phyloP scores from a whole-genome alignment of 2,797 vertebrate genomes.

The Chrosomus eos region DNA sequence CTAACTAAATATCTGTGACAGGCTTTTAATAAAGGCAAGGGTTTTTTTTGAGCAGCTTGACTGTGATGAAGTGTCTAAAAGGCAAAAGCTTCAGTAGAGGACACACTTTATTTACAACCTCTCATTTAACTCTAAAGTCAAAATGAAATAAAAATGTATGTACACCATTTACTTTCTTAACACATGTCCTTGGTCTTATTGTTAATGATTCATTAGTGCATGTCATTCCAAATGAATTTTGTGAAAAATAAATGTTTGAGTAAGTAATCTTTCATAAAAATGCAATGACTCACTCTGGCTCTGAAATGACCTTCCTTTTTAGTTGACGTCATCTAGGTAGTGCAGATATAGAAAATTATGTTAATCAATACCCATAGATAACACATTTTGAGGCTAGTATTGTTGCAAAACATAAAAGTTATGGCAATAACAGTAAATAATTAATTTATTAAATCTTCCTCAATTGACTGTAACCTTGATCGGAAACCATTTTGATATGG shows the following conservation, averaged over 20 bases:
- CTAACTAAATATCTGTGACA: neutral
- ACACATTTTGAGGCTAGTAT: neutral
- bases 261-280: neutral
- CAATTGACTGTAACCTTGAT: neutral
- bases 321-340: neutral
- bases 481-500: neutral
- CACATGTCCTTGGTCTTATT: neutral
- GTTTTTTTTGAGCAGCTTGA: neutral
- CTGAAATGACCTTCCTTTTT: neutral
- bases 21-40: neutral
- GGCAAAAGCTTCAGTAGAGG: neutral
- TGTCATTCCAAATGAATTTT: neutral
- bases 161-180: neutral
- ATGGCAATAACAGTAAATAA: neutral
- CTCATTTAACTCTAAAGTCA: neutral
- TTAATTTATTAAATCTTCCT: neutral
- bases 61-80: neutral
- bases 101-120: neutral
- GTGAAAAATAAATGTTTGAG: neutral
- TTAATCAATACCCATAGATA: neutral
- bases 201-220: neutral
- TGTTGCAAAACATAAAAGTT: slow-evolving; percentile 3
- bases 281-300: neutral
- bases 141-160: neutral
- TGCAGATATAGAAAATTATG: neutral